Evolutionary conservation across 2,888 invertebrate species (phyloP).

Genomic region (Phania funesta): DNA sequence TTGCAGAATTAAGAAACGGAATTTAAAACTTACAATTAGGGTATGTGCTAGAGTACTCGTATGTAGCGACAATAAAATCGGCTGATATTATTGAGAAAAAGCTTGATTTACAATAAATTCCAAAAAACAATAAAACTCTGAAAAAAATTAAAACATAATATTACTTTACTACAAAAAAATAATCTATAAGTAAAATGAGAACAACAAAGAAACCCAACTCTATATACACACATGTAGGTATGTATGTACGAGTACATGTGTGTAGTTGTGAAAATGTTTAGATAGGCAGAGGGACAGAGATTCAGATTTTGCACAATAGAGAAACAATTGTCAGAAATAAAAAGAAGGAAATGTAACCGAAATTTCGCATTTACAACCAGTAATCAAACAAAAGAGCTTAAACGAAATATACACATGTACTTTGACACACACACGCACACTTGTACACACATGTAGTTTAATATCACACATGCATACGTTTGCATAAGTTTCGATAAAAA

Average conservation of each 20-base stretch:
- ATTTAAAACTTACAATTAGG: too few species aligned
- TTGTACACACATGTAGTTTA: background rate
- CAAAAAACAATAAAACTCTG: constrained; percentile 47
- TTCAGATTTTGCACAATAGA: constrained; percentile 49
- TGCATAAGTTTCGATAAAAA: too few species aligned
- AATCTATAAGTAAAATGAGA: constrained; percentile 16
- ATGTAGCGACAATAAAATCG: constrained; percentile 11
- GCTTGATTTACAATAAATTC: constrained; percentile 59
- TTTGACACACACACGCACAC: background rate
- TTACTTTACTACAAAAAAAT: constrained; percentile 21
- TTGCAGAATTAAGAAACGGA: too few species aligned
- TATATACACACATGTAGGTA: background rate
- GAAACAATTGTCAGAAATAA: constrained; percentile 52
- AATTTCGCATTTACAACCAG: constrained; percentile 44
- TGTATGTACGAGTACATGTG: background rate
- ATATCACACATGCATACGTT: background rate
- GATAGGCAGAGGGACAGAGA: constrained; percentile 28
- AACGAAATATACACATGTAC: background rate
- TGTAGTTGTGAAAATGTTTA: constrained; percentile 12
- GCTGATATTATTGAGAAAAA: constrained; percentile 26
- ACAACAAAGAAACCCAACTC: background rate
- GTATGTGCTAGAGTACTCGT: too few species aligned
- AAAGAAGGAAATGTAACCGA: constrained; percentile 19
- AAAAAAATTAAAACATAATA: constrained; percentile 32
- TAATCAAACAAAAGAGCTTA: constrained; percentile 32